Evolutionary conservation across 2,888 invertebrate genomes (phyloP).

Genomic region (Athrips mouffetella): DNA sequence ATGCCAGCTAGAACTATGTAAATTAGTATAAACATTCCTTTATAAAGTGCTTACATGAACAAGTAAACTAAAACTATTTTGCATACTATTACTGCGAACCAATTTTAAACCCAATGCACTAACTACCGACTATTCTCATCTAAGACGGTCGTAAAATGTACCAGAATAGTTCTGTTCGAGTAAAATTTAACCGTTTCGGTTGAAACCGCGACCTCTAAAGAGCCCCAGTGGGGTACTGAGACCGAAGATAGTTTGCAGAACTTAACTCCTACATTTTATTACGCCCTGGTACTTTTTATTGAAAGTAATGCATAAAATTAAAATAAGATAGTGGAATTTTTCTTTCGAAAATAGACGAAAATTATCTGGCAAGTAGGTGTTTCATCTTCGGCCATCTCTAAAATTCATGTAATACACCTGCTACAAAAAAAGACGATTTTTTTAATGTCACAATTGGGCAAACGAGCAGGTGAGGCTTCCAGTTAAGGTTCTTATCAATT

Average conservation of each 20-base stretch:
- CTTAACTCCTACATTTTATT: slow-evolving; percentile 8
- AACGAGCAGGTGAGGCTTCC: no score
- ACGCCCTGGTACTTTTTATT: slow-evolving; percentile 1
- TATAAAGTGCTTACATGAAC: no score
- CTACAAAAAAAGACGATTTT: no score
- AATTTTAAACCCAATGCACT: background rate
- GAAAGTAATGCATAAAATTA: slow-evolving; percentile 2
- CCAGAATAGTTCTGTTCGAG: background rate
- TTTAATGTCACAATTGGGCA: no score
- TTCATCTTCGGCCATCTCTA: no score
- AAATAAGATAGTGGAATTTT: background rate
- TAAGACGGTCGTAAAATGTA: background rate
- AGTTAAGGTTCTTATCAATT: no score
- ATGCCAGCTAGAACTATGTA: no score
- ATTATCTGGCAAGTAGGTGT: no score
- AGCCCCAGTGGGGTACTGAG: slow-evolving; percentile 1
- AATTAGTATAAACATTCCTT: no score
- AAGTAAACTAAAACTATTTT: no score
- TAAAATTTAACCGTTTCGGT: slow-evolving; percentile 6
- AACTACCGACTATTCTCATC: background rate
- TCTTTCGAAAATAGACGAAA: background rate
- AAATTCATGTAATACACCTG: no score
- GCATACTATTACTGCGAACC: no score
- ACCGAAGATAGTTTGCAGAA: slow-evolving; percentile 2
- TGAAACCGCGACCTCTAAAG: background rate